These are phyloP conservation scores for Erebia epiphron DNA, from an alignment of 2,888 invertebrate species.

Conservation along the genomic window DNA sequence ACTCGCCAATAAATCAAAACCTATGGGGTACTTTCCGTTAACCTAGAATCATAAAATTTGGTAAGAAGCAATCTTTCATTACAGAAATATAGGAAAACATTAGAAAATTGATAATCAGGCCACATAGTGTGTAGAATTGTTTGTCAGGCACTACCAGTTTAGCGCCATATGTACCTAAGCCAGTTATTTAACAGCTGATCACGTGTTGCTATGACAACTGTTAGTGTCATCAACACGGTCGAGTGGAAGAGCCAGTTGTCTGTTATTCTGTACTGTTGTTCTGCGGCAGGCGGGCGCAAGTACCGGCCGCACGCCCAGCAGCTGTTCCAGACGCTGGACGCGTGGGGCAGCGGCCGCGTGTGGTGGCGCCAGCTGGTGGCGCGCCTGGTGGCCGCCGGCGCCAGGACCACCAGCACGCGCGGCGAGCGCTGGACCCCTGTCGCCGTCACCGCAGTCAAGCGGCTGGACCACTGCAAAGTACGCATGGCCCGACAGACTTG, in stretches of 20 bases:
- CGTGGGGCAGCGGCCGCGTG: slow-evolving; percentile 63
- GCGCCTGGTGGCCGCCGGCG: slow-evolving; percentile 60
- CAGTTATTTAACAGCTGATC: too few species aligned
- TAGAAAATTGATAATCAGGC: too few species aligned
- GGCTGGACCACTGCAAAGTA: slow-evolving; percentile 68
- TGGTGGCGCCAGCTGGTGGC: slow-evolving; percentile 69
- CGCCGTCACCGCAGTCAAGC: slow-evolving; percentile 45
- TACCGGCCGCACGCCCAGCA: slow-evolving; percentile 66
- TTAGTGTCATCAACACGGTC: too few species aligned
- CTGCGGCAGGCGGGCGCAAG: slow-evolving; percentile 44
- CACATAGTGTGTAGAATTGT: too few species aligned
- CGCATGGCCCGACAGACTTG: background rate
- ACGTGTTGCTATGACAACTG: too few species aligned
- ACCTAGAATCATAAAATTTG: too few species aligned
- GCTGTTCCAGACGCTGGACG: slow-evolving; percentile 65
- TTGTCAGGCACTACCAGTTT: too few species aligned
- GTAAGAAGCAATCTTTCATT: too few species aligned
- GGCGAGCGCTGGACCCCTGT: slow-evolving; percentile 57
- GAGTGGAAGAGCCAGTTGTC: background rate
- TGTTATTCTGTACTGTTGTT: slow-evolving; percentile 44
- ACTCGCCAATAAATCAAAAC: too few species aligned
- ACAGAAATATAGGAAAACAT: too few species aligned
- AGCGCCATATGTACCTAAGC: too few species aligned
- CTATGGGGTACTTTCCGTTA: too few species aligned
- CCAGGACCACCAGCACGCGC: slow-evolving; percentile 58